Percentiles rank a stretch among this genome's conserved stretches.
Conservation (phyloP, 2,113 vertebrate genomes). For the Acrocephalus kingi region DNA sequence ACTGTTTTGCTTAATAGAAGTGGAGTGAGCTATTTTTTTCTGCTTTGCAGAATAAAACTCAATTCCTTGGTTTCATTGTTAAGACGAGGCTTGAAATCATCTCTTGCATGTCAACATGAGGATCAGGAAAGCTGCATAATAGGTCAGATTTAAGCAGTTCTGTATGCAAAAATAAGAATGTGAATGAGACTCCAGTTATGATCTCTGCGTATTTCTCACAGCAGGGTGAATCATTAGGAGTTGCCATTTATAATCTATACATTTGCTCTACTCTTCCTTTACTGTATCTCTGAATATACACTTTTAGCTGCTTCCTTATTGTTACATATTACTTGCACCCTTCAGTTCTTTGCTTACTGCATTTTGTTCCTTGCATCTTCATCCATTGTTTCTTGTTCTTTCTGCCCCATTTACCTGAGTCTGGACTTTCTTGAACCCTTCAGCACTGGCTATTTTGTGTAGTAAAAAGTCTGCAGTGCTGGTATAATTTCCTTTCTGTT, state of each 20-base stretch:
- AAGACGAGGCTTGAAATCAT: background rate
- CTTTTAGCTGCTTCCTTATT: background rate
- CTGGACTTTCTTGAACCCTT: background rate
- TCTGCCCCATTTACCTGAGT: background rate
- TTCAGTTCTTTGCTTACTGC: background rate
- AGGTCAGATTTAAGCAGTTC: background rate
- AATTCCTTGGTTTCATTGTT: background rate
- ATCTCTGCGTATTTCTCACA: slow-evolving; percentile 14
- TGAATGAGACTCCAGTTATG: background rate
- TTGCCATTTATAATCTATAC: background rate
- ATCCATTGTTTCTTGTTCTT: background rate
- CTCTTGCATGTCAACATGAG: background rate
- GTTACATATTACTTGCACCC: background rate
- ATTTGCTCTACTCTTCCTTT: background rate
- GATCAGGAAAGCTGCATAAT: background rate
- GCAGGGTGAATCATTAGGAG: background rate
- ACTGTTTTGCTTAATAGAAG: background rate
- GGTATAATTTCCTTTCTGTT: background rate
- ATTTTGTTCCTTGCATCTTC: background rate
- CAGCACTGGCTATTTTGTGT: background rate
- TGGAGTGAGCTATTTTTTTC: background rate
- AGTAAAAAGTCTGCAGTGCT: background rate
- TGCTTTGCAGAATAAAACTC: background rate
- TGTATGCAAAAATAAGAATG: background rate
- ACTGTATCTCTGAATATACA: background rate